Conservation (phyloP, 1,140 invertebrate species). For the Eumeta japonica region DNA sequence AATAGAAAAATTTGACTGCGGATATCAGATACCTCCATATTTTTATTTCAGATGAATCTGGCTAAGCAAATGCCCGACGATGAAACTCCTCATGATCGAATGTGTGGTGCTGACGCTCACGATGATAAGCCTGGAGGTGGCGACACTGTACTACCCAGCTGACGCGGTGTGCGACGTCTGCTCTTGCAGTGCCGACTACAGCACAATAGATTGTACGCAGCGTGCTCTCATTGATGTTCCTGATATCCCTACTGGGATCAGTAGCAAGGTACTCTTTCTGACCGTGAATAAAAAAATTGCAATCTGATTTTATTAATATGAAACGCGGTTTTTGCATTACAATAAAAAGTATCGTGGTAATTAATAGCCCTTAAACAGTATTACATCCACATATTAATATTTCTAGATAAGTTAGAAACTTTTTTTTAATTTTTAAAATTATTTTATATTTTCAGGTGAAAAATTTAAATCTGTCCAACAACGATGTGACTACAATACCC, state of each 20-base stretch:
- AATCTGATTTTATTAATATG: no score
- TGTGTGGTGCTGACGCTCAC: slow-evolving; percentile 21
- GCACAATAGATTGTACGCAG: slow-evolving; percentile 32
- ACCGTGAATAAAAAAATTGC: no score
- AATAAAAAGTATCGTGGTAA: no score
- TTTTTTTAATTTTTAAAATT: slow-evolving; percentile 6
- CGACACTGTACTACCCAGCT: slow-evolving; percentile 15
- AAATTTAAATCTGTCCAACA: slow-evolving; percentile 62
- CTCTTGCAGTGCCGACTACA: slow-evolving; percentile 29
- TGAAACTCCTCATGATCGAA: slow-evolving; percentile 18
- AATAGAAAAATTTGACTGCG: no score
- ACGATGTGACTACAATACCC: slow-evolving; percentile 59
- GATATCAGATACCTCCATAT: no score
- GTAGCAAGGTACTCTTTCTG: slow-evolving; percentile 30
- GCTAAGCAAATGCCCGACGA: no score
- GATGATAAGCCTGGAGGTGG: no score
- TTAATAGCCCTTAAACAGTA: no score
- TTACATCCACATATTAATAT: no score
- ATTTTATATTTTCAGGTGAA: slow-evolving; percentile 39
- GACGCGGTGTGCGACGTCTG: slow-evolving; percentile 34
- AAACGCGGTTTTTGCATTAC: no score
- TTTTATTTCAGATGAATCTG: no score
- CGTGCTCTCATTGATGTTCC: slow-evolving; percentile 34
- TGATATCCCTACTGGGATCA: slow-evolving; percentile 27
- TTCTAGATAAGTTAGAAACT: background rate